Percentiles rank a stretch among this genome's conserved stretches.
phyloP scores from a whole-genome alignment of 2,888 invertebrate genomes.

The Drosophila paramelanica region DNA sequence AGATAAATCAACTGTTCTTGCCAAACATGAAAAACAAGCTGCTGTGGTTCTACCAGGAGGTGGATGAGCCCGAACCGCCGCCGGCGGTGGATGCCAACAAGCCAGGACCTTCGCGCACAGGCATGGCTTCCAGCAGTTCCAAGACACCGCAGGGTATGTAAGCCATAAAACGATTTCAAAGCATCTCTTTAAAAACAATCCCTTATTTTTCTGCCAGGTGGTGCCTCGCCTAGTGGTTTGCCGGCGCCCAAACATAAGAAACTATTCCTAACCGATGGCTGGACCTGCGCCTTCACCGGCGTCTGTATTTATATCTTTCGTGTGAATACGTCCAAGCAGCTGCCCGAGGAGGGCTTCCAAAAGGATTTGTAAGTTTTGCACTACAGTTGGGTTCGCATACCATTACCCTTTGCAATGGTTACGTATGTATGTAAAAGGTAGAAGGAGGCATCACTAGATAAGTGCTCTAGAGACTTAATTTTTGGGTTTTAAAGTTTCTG shows the following conservation, averaged over 20 bases:
- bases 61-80: constrained; percentile 88
- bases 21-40: constrained; percentile 94
- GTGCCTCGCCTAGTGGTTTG: constrained; percentile 83
- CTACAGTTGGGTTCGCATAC: background rate
- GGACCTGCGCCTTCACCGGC: constrained; percentile 92
- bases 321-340: constrained; percentile 92
- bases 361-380: constrained; percentile 88
- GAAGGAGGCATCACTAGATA: too few relatives aligned
- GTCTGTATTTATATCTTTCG: constrained; percentile 94
- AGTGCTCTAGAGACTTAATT: too few relatives aligned
- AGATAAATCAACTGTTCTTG: constrained; percentile 93
- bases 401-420: background rate
- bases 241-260: constrained; percentile 88
- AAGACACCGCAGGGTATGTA: constrained; percentile 84
- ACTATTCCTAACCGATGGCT: constrained; percentile 93
- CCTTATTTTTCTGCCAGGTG: constrained; percentile 49
- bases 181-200: background rate
- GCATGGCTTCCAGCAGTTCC: constrained; percentile 85
- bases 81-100: constrained; percentile 84
- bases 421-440: too few relatives aligned
- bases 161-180: background rate
- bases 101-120: constrained; percentile 86
- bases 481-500: too few relatives aligned
- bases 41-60: constrained; percentile 95
- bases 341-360: constrained; percentile 97